Evolutionary conservation across 2,113 vertebrate species (phyloP).

Genomic region (Cettia cetti): DNA sequence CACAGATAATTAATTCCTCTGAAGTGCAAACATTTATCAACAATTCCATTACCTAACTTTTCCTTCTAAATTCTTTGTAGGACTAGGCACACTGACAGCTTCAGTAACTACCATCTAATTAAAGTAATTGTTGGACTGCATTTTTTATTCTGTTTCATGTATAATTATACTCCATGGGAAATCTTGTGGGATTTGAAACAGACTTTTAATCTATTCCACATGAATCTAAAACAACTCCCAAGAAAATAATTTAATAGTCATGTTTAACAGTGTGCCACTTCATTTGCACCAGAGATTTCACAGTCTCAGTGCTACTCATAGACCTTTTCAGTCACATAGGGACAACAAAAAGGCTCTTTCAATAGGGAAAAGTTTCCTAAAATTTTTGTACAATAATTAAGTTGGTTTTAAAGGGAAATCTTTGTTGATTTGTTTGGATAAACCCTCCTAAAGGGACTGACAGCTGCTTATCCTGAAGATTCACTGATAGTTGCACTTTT

Average conservation of each 20-base stretch:
- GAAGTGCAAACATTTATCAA: constrained; percentile 54
- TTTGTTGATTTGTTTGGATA: not conserved
- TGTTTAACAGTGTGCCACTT: constrained; percentile 52
- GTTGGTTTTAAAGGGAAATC: not conserved
- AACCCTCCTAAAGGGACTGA: not conserved
- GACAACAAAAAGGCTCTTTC: constrained; percentile 33
- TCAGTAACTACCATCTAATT: constrained; percentile 68
- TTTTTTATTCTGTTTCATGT: constrained; percentile 70
- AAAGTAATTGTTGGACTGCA: constrained; percentile 73
- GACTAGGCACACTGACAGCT: constrained; percentile 38
- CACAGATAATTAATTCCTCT: constrained; percentile 52
- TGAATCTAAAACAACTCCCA: constrained; percentile 72
- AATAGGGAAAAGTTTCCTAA: not conserved
- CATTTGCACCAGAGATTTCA: constrained; percentile 31
- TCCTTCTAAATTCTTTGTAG: not conserved
- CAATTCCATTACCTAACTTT: constrained; percentile 9
- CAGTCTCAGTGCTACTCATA: not conserved
- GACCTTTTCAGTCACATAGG: not conserved
- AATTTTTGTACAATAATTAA: constrained; percentile 42
- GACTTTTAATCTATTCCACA: constrained; percentile 70
- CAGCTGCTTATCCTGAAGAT: not conserved
- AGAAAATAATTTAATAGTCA: constrained; percentile 70
- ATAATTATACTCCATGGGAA: constrained; percentile 70
- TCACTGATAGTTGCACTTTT: not conserved
- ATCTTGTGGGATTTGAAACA: constrained; percentile 67